Conservation (phyloP, 1,140 invertebrate genomes). For the Pseudomyrmex flavicornis region DNA sequence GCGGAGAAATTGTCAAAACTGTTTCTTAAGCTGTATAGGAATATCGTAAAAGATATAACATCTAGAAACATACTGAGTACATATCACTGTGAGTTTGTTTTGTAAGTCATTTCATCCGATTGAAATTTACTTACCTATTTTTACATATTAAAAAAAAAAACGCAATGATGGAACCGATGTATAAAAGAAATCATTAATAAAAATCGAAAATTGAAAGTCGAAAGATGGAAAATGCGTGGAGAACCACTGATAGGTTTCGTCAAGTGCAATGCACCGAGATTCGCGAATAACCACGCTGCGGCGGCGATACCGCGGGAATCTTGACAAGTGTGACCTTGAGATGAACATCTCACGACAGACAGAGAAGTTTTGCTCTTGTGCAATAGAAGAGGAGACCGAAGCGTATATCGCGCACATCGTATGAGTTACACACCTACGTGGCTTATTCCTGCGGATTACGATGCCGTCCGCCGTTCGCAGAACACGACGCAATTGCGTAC, state of each 20-base stretch:
- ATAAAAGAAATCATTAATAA: not conserved
- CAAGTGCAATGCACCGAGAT: constrained; percentile 36
- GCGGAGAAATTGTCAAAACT: constrained; percentile 19
- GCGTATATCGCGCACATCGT: constrained; percentile 29
- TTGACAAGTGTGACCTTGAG: constrained; percentile 55
- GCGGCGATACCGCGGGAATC: constrained; percentile 37
- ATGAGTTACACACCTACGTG: constrained; percentile 22
- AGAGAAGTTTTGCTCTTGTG: constrained; percentile 4
- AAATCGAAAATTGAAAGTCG: not conserved
- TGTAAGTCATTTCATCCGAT: too few relatives aligned
- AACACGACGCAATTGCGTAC: constrained; percentile 59
- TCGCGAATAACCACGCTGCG: constrained; percentile 28
- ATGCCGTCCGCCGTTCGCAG: constrained; percentile 13
- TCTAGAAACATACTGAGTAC: not conserved
- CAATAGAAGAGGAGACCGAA: constrained; percentile 40
- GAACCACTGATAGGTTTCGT: constrained; percentile 58
- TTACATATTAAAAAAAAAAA: too few relatives aligned
- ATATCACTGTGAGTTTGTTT: not conserved
- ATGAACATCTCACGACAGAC: constrained; percentile 54
- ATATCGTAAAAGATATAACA: not conserved
- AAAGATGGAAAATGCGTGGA: constrained; percentile 6
- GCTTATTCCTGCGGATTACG: constrained; percentile 42
- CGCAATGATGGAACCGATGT: too few relatives aligned
- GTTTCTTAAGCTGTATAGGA: not conserved
- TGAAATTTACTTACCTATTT: too few relatives aligned